Evolutionary conservation across 2,888 invertebrate genomes (phyloP).

Genomic region (Ichneumon xanthorius): DNA sequence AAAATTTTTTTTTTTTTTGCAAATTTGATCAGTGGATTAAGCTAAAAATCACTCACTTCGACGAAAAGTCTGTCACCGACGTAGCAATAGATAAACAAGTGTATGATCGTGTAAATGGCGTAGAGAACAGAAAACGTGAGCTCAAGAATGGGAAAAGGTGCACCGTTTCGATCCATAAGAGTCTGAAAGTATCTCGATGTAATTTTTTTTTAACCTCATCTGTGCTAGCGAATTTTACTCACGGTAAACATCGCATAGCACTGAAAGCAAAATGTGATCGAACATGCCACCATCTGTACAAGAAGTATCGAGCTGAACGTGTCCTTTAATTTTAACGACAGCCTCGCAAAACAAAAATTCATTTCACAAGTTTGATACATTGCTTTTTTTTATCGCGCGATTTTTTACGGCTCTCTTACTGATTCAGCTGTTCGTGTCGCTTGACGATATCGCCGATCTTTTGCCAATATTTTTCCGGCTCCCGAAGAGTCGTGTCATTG

Average conservation of each 20-base stretch:
- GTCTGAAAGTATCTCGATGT: slow-evolving; percentile 23
- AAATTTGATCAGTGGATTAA: background rate
- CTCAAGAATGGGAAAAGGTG: slow-evolving; percentile 37
- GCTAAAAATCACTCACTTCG: slow-evolving; percentile 48
- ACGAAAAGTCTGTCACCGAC: slow-evolving; percentile 71
- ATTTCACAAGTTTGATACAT: background rate
- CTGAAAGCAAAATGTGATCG: slow-evolving; percentile 70
- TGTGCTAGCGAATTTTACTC: slow-evolving; percentile 30
- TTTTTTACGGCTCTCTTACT: slow-evolving; percentile 44
- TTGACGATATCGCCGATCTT: slow-evolving; percentile 38
- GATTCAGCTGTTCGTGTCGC: slow-evolving; percentile 58
- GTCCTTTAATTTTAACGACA: slow-evolving; percentile 61
- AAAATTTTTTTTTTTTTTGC: background rate
- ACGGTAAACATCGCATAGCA: slow-evolving; percentile 70
- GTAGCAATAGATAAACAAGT: slow-evolving; percentile 75
- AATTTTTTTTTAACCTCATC: slow-evolving; percentile 15
- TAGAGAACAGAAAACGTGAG: slow-evolving; percentile 60
- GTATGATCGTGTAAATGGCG: slow-evolving; percentile 69
- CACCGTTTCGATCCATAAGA: slow-evolving; percentile 52
- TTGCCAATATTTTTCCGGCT: slow-evolving; percentile 49
- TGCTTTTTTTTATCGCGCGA: background rate
- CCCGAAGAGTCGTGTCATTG: slow-evolving; percentile 19
- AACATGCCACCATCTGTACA: slow-evolving; percentile 65
- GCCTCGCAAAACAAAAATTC: background rate
- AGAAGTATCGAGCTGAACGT: slow-evolving; percentile 72